Conservation (phyloP, 2,888 invertebrate genomes). For the Campoplex capitator region DNA sequence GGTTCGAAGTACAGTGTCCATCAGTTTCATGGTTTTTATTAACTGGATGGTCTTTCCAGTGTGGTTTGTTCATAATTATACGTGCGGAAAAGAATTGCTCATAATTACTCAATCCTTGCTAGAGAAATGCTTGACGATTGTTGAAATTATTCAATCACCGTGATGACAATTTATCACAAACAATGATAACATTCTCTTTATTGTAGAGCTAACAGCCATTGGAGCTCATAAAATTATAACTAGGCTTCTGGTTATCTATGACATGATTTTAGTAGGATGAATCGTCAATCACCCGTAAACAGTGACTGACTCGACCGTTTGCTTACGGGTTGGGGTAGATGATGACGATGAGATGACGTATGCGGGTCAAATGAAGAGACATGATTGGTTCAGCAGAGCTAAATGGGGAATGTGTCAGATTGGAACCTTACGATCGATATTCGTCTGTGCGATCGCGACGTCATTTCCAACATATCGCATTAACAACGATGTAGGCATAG, state of each 20-base stretch:
- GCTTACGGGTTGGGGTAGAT: neutral
- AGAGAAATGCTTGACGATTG: conserved; percentile 64
- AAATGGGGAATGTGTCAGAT: neutral
- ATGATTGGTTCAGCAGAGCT: conserved; percentile 8
- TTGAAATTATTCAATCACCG: conserved; percentile 77
- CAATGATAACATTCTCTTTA: conserved; percentile 79
- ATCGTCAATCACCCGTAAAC: conserved; percentile 4
- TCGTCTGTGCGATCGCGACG: neutral
- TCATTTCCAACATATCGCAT: conserved; percentile 11
- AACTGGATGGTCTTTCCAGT: conserved; percentile 1
- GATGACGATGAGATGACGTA: neutral
- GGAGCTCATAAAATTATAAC: conserved; percentile 5
- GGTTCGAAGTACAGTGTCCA: conserved; percentile 13
- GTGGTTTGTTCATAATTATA: neutral
- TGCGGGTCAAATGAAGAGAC: conserved; percentile 15
- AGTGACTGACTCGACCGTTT: conserved; percentile 5
- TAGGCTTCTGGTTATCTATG: neutral
- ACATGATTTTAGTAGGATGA: conserved; percentile 3
- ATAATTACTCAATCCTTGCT: neutral
- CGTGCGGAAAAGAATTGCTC: neutral
- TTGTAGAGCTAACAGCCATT: conserved; percentile 68
- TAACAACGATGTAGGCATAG: neutral
- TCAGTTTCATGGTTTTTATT: neutral
- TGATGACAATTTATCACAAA: conserved; percentile 39
- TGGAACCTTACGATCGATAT: neutral